Conservation (phyloP, 2,888 invertebrate genomes). For the Agonopterix heracliana region DNA sequence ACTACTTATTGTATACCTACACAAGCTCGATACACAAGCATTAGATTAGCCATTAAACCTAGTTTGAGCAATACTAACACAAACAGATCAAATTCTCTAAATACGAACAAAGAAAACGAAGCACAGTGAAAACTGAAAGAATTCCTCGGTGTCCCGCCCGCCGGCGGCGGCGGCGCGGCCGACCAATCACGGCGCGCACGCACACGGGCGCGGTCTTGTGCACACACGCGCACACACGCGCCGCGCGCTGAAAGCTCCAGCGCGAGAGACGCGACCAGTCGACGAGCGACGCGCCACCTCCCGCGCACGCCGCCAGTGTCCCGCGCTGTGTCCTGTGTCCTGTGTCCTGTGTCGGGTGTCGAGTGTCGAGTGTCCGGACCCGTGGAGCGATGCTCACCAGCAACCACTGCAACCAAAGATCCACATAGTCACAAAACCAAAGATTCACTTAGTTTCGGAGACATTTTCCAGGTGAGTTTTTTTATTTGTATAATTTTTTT, state of each 20-base stretch:
- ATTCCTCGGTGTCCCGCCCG: not conserved
- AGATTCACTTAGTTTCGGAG: no score
- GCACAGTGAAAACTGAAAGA: not conserved
- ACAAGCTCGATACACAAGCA: no score
- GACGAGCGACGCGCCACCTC: conserved; percentile 1
- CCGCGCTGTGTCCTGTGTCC: no score
- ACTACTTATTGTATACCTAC: no score
- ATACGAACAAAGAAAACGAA: not conserved
- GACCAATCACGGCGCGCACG: conserved; percentile 3
- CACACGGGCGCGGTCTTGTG: conserved; percentile 4
- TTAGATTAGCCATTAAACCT: not conserved
- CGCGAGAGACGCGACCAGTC: conserved; percentile 1
- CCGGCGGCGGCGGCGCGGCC: not conserved
- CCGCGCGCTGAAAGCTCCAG: conserved; percentile 15
- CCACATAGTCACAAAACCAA: no score
- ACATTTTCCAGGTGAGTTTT: no score
- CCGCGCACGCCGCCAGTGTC: not conserved
- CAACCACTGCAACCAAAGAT: no score
- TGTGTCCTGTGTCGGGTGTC: no score
- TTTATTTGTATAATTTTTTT: no score
- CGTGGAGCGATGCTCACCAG: no score
- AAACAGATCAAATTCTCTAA: no score
- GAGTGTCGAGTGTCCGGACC: no score
- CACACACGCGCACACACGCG: conserved; percentile 4
- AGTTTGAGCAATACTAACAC: not conserved